Conservation (phyloP, 1,140 invertebrate species). For the Samia ricini region DNA sequence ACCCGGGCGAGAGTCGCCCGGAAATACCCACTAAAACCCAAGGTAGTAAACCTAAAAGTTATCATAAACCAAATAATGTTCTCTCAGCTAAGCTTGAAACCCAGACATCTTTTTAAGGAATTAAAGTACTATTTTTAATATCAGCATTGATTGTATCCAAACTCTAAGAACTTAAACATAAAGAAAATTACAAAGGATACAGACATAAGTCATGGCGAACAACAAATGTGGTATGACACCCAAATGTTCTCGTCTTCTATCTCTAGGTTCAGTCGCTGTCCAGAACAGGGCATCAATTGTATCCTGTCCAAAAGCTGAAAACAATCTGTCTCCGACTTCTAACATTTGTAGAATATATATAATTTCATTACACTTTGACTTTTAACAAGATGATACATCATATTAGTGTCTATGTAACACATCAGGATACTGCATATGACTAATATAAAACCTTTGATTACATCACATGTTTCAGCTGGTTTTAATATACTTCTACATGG, state of each 20-base stretch:
- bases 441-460: conserved; percentile 95
- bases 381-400: conserved; percentile 99
- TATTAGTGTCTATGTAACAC: conserved; percentile 96
- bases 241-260: conserved; percentile 89
- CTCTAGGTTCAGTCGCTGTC: conserved; percentile 96
- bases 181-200: conserved; percentile 91
- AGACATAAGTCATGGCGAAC: conserved; percentile 94
- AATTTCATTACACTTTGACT: conserved; percentile 99
- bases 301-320: conserved; percentile 99
- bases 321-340: conserved; percentile 96
- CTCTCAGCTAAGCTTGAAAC: no score
- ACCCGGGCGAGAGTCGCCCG: no score
- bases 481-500: conserved; percentile 80
- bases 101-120: no score
- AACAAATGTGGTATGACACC: conserved; percentile 92
- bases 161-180: no score
- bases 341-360: conserved; percentile 99
- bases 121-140: neutral
- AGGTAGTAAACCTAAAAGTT: no score
- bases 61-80: no score
- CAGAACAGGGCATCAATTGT: conserved; percentile 98
- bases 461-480: conserved; percentile 97
- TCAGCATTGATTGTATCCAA: no score
- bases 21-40: no score
- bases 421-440: conserved; percentile 90